A percentile compares a stretch with the other conserved stretches of the same genome.
Evolutionary conservation across 1,140 invertebrate species (phyloP).

Genomic region (Drosophila biarmipes): DNA sequence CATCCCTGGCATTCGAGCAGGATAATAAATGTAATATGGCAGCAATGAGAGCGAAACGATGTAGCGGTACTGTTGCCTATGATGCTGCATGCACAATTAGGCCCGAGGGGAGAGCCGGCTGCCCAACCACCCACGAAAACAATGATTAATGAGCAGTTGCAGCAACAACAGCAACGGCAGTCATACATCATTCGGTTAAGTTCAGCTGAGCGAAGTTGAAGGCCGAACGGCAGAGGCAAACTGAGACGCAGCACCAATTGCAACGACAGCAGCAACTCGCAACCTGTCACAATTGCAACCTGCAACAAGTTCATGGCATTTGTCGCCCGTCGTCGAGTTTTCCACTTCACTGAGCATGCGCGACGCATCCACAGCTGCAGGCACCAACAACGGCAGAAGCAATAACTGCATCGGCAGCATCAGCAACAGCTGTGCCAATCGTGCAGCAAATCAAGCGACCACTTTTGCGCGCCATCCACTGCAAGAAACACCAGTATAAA

Average conservation of each 20-base stretch:
- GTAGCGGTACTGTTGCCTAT: conserved; percentile 17
- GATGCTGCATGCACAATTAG: conserved; percentile 48
- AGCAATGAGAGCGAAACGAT: conserved; percentile 48
- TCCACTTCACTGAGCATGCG: conserved; percentile 62
- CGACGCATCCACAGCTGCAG: conserved; percentile 51
- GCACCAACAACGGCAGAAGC: conserved; percentile 20
- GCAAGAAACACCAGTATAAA: not conserved
- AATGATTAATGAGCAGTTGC: conserved; percentile 75
- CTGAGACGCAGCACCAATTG: conserved; percentile 5
- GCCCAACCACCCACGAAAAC: conserved; percentile 43
- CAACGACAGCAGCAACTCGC: conserved; percentile 32
- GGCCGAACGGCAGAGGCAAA: conserved; percentile 16
- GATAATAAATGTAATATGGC: conserved; percentile 72
- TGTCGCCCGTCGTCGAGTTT: conserved; percentile 43
- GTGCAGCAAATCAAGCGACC: conserved; percentile 68
- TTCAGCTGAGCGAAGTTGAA: conserved; percentile 40
- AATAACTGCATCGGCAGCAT: conserved; percentile 28
- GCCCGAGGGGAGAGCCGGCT: not conserved
- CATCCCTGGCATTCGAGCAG: conserved; percentile 56
- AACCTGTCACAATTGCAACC: conserved; percentile 60
- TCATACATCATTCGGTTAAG: conserved; percentile 60
- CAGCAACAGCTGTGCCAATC: conserved; percentile 59
- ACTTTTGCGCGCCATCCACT: conserved; percentile 55
- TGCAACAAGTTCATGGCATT: conserved; percentile 75
- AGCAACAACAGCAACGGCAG: conserved; percentile 26